Evolutionary conservation across 2,888 invertebrate genomes (phyloP), one percentile per base, ranked within the genome.

Genomic region (Belgica antarctica): DNA sequence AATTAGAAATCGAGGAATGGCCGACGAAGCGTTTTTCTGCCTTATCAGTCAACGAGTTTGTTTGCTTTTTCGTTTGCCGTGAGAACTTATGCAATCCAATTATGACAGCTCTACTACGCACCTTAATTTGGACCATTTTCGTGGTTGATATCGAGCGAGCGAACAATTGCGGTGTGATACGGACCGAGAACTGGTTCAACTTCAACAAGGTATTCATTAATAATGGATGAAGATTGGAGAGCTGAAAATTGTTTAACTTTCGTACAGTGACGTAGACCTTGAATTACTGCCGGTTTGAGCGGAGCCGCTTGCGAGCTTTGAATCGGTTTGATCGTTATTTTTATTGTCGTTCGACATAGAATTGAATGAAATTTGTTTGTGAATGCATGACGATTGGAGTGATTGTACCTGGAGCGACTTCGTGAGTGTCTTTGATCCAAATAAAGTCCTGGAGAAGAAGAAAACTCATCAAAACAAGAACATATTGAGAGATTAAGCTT

Each of bases 111-210:
- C 1, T 15, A 12, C 4, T 10, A 12, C 31, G 52, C 22, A 57
- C 68, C 68, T 68, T 68, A 68, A 68, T 68, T 46, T 52, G 52
- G 7, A 68, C 68, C 68, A 68, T 68, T 17, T 68, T 68, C 5
- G 31, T 57, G 15, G 68, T 68, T 24, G 68, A 68, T n/a, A 65
- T 25, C 4, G 47, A 65, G 15, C 65, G 46, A 10, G 46, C 7
- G 7, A 65, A 47, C 1, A 2, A 3, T 24, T 27, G 12, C 22
- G 12, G 15, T n/a, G 47, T 27, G 15, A 47, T 27, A 28, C 47
- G 15, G 10, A 46, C 17, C 27, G 47, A 65, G 47, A 25, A 36
- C 15, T 41, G n/a, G 15, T 65, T 28, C 10, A 22, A n/a, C 24
- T 62, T 65, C 12, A 65, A 47, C 3, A 34, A 17, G 1, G 46